A percentile compares a stretch with the other conserved stretches of the same genome.
Conservation (phyloP, 2,888 invertebrate species). For the Cerastis leucographa region DNA sequence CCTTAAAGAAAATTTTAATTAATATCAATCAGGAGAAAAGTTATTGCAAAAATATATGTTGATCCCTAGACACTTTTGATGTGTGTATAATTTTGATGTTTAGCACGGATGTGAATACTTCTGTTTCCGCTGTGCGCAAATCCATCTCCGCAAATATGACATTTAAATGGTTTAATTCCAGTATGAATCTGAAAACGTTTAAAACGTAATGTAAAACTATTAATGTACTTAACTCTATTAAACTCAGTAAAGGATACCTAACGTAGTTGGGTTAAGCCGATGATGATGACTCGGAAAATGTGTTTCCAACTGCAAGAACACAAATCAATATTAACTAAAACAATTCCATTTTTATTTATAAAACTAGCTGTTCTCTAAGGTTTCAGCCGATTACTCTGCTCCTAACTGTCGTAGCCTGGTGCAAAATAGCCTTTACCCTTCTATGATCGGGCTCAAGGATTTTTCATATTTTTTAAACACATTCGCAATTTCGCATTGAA, state of each 20-base stretch:
- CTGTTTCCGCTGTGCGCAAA: conserved; percentile 54
- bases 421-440: no score
- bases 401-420: background rate
- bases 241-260: background rate
- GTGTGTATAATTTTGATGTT: conserved; percentile 49
- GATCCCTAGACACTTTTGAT: no score
- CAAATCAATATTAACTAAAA: background rate
- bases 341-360: no score
- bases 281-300: background rate
- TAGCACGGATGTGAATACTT: conserved; percentile 39
- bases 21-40: no score
- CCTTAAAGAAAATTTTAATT: no score
- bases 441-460: no score
- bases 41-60: no score
- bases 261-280: background rate
- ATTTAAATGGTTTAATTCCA: conserved; percentile 49
- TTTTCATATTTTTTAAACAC: no score
- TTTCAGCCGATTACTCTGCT: background rate
- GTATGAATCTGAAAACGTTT: conserved; percentile 41
- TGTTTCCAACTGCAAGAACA: background rate
- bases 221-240: no score
- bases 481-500: no score
- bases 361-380: background rate
- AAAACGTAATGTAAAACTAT: background rate
- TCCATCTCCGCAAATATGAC: conserved; percentile 48